These are phyloP conservation scores for Andrena praecox DNA, from an alignment of 2,888 invertebrate genomes.

Conservation along the genomic window DNA sequence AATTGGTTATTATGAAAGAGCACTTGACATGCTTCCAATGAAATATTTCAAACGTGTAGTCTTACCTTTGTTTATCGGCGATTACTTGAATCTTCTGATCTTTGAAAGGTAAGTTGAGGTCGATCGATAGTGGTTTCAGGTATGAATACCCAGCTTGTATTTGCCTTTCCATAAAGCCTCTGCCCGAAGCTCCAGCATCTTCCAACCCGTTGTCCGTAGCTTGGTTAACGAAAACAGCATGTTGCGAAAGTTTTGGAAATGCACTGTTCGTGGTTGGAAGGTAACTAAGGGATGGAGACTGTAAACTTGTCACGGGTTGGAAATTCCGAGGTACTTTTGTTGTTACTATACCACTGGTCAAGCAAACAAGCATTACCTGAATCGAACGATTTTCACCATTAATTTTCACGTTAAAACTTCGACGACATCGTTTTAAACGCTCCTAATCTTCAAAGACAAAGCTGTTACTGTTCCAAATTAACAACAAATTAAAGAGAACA, in stretches of 20 bases:
- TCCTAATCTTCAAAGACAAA: neutral
- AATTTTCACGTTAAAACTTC: neutral
- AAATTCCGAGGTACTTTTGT: conserved; percentile 41
- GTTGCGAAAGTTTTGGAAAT: conserved; percentile 46
- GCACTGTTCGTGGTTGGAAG: conserved; percentile 25
- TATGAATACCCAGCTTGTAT: conserved; percentile 41
- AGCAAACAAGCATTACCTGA: conserved; percentile 57
- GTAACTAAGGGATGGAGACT: conserved; percentile 44
- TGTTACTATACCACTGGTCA: conserved; percentile 59
- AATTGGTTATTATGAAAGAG: no score
- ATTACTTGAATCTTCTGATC: conserved; percentile 36
- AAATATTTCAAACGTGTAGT: neutral
- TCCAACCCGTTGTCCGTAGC: conserved; percentile 36
- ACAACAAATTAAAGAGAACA: neutral
- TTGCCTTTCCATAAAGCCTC: conserved; percentile 11
- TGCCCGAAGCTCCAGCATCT: conserved; percentile 6
- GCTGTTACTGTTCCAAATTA: neutral
- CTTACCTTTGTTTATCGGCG: conserved; percentile 45
- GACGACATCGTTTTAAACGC: no score
- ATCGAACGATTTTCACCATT: conserved; percentile 32
- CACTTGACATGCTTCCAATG: neutral
- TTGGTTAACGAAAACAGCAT: conserved; percentile 46
- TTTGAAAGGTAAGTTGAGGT: conserved; percentile 39
- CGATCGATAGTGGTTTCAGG: conserved; percentile 42
- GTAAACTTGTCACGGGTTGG: conserved; percentile 30